Conservation (phyloP, 2,797 vertebrate genomes). For the Micropoecilia bifurca region DNA sequence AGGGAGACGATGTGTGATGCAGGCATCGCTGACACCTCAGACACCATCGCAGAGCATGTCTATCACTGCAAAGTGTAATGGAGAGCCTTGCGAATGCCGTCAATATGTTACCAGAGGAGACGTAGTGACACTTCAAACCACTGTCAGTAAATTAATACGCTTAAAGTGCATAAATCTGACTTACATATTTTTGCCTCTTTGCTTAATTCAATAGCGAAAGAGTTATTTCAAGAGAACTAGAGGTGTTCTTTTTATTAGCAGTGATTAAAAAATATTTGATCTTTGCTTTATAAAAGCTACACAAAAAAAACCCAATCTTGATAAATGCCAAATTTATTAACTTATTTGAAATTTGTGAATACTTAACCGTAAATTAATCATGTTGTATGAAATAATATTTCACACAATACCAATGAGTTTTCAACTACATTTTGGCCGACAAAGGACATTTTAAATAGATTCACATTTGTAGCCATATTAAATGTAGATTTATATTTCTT, state of each 20-base stretch:
- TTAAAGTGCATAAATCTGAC: constrained; percentile 1
- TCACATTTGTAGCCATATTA: background rate
- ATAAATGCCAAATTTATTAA: background rate
- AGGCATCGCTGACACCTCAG: constrained; percentile 52
- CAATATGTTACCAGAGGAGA: constrained; percentile 58
- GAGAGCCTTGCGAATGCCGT: constrained; percentile 53
- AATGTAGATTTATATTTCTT: background rate
- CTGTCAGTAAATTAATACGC: constrained; percentile 21
- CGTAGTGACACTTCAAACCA: constrained; percentile 34
- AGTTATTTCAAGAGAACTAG: background rate
- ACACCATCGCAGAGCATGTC: constrained; percentile 54
- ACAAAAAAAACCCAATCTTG: background rate
- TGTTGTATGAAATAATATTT: background rate
- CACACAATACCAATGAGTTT: background rate
- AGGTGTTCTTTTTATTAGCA: background rate
- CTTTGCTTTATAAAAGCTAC: background rate
- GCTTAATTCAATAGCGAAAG: background rate
- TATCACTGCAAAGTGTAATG: constrained; percentile 55
- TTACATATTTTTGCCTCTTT: constrained; percentile 2
- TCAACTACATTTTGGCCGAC: background rate
- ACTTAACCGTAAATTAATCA: background rate
- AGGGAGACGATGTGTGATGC: constrained; percentile 57
- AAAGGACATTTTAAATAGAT: background rate
- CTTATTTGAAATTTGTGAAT: background rate
- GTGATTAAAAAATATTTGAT: background rate